These are phyloP conservation scores for Bryconaethiops microstoma DNA, from an alignment of 2,797 vertebrate species.

Conservation along the genomic window DNA sequence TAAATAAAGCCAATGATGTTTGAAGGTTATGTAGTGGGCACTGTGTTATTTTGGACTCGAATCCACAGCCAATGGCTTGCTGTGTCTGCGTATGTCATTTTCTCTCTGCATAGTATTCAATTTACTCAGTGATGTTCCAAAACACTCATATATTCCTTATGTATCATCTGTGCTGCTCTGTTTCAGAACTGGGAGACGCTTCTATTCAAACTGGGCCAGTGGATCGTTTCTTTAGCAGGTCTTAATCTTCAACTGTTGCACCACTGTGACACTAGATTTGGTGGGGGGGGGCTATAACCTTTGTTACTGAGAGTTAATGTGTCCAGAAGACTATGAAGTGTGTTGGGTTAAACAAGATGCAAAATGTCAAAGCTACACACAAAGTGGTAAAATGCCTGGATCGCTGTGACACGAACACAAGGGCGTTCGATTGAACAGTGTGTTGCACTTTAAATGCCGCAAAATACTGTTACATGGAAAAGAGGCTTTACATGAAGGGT, in stretches of 20 bases:
- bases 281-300: too few species aligned
- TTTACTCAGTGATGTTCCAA: background rate
- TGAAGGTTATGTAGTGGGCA: background rate
- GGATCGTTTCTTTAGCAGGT: background rate
- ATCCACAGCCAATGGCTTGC: background rate
- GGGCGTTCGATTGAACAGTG: slow-evolving; percentile 10
- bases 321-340: background rate
- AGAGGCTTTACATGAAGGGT: slow-evolving; percentile 10
- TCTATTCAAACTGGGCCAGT: background rate
- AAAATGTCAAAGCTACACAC: background rate
- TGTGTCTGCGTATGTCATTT: background rate
- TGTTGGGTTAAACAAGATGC: background rate
- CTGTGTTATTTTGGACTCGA: background rate
- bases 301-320: background rate
- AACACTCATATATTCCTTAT: background rate
- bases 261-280: background rate
- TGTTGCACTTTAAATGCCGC: slow-evolving; percentile 1
- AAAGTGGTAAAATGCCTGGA: background rate
- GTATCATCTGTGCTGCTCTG: background rate
- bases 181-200: background rate
- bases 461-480: slow-evolving; percentile 7
- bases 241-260: background rate
- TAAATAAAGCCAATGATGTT: background rate
- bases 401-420: background rate
- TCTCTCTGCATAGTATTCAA: background rate